Evolutionary conservation across 1,140 invertebrate genomes (phyloP), one percentile per base, ranked within the genome.

Genomic region (Ruditapes philippinarum): DNA sequence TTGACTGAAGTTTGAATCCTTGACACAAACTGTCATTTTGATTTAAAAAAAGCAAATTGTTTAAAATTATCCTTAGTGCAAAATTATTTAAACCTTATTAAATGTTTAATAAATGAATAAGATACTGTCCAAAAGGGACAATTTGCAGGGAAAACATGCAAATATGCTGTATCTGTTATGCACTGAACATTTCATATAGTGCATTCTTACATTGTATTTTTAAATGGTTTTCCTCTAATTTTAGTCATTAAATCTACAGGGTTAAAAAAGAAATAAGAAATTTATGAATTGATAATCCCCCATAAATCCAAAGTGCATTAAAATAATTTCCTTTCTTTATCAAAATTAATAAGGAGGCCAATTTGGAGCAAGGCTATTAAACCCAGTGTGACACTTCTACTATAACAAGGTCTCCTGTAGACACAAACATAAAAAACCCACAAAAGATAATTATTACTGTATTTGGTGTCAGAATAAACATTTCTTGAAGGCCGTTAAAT

Each of bases 371-470:
- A 31, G 28, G 36, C 38, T 40, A 73, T 42, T 73, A 42, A 42
- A 40, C 28, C 40, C 28, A 25, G 17, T 17, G 25, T 76, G 73
- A 76, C 73, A 76, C 73, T 76, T 76, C 38, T 76, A 14, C 33
- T 76, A 33, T 65, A 76, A 42, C n/a, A 33, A 76, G 40, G 38
- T 28, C 73, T 45, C 73, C 73, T 76, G 42, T 28, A 17, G 73
- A n/a, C 28, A 11, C 4, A 19, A 25, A 49, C 42, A 76, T 76
- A 51, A 51, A 76, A 76, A 49, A 25, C n/a, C n/a, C 33, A 76
- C 73, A 76, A 76, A 76, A 51, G n/a, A 40, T 25, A 12, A 12
- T 28, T 83, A 83, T 83, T 70, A 70, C 31, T 70, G 62, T 73
- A 83, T 68, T 70, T n/a, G 19, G 81, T 70, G 80, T 83, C 81